Evolutionary conservation across 37 sponge, comb jelly and placozoan genomes (phyloP).

Genomic region (Cliona cf. orientalis): DNA sequence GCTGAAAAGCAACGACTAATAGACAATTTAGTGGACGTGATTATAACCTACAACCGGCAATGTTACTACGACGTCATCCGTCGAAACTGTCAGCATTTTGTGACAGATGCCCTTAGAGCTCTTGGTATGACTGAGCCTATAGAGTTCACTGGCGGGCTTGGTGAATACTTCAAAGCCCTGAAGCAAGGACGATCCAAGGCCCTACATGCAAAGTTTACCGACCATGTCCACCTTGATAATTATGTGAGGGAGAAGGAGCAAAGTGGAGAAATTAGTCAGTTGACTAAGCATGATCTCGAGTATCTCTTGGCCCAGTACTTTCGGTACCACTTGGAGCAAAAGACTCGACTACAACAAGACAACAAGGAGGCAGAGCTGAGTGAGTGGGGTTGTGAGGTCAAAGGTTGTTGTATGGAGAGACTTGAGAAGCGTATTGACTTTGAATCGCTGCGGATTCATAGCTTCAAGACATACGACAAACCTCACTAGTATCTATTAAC

Average conservation of each 20-base stretch:
- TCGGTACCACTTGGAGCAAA: background rate
- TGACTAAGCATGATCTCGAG: background rate
- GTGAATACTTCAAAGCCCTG: background rate
- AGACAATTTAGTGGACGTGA: conserved; percentile 4
- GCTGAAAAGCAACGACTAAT: background rate
- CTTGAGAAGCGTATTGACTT: background rate
- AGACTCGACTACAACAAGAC: background rate
- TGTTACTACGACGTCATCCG: background rate
- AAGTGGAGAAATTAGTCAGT: background rate
- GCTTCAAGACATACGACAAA: too few species aligned
- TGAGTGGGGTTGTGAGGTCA: background rate
- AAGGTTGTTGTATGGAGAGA: background rate
- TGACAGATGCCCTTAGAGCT: conserved; percentile 4
- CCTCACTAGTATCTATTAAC: too few species aligned
- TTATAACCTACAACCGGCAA: conserved; percentile 2
- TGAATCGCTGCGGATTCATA: background rate
- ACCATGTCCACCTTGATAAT: background rate
- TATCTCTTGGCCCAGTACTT: conserved; percentile 1
- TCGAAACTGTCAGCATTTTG: conserved; percentile 27
- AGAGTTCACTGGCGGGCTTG: background rate
- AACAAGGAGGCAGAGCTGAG: background rate
- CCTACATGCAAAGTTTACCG: background rate
- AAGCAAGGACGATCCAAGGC: background rate
- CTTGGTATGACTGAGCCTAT: background rate
- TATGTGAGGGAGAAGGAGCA: background rate